phyloP scores from a whole-genome alignment of 2,113 vertebrate species.

The Dolichallabes microphthalmus region DNA sequence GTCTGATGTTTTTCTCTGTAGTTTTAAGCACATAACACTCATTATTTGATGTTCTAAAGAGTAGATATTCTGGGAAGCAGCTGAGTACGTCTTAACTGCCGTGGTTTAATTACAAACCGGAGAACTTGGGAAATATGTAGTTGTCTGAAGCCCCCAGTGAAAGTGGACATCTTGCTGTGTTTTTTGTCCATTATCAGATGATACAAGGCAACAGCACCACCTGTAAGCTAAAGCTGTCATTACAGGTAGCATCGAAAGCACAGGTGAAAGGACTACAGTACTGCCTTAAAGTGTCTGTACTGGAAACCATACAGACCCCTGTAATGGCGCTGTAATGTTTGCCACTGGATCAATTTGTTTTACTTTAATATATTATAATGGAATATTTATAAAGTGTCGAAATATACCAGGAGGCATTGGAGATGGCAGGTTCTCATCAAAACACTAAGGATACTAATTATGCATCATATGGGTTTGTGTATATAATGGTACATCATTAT shows the following conservation, averaged over 20 bases:
- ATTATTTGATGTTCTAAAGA: neutral
- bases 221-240: slow-evolving; percentile 64
- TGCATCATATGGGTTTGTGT: too few species aligned
- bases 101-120: neutral
- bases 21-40: neutral
- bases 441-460: too few species aligned
- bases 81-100: neutral
- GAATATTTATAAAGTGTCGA: neutral
- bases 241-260: slow-evolving; percentile 49
- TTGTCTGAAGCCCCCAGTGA: neutral
- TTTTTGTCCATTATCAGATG: slow-evolving; percentile 8
- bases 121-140: neutral
- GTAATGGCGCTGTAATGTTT: neutral
- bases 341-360: neutral
- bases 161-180: neutral
- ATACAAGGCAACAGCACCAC: slow-evolving; percentile 70
- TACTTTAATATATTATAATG: neutral
- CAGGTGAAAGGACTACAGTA: neutral
- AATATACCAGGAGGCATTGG: too few species aligned
- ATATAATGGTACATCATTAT: too few species aligned
- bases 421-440: too few species aligned
- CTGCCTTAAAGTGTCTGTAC: neutral
- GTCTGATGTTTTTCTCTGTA: neutral
- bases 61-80: neutral
- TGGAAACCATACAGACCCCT: too few species aligned